Evolutionary conservation across 2,113 vertebrate genomes (phyloP), one percentile per base, ranked within the genome.

Genomic region (Passer montanus): DNA sequence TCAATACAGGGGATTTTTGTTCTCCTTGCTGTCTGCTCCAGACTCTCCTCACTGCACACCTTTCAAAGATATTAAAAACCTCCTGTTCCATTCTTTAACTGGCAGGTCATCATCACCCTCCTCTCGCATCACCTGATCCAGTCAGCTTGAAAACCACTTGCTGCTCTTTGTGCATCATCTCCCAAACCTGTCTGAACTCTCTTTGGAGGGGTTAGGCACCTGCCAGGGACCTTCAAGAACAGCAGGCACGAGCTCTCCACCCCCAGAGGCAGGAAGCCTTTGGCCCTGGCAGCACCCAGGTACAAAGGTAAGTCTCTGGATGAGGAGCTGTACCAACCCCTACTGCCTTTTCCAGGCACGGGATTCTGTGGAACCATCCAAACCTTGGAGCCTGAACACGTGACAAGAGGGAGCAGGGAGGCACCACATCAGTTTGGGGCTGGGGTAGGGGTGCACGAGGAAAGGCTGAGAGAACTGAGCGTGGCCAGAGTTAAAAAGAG

Each of bases 61-160:
- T 90, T 86, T 84, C 64, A 84, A 67, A 97, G 43, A 39, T 43
- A 59, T 11, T 28, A 55, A 47, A 70, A 81, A 52, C 44, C 80
- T 83, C 75, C 82, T 56, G 50, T 31, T 89, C 67, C 5, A 63
- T 43, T 74, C 67, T 59, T 47, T 86, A 90, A 67, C 88, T 74
- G 50, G 35, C 68, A 88, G 85, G 75, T 95, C 72, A 70, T 70
- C 80, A 67, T 27, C 74, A 72, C 80, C 58, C 84, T 92, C 64
- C 80, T 89, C 84, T 83, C 58, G 35, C 44, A 94, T 89, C 80
- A 46, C 66, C 69, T 74, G 59, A 93, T 73, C 35, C 80, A 92
- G 55, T 11, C 85, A 94, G 88, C 67, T 60, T 81, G 72, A 69
- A 86, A 90, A 70, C 59, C 6, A 8, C 43, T 26, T 67, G 27